These are phyloP conservation scores for Bradypodion ventrale DNA, from an alignment of 2,797 vertebrate species.

Conservation along the genomic window DNA sequence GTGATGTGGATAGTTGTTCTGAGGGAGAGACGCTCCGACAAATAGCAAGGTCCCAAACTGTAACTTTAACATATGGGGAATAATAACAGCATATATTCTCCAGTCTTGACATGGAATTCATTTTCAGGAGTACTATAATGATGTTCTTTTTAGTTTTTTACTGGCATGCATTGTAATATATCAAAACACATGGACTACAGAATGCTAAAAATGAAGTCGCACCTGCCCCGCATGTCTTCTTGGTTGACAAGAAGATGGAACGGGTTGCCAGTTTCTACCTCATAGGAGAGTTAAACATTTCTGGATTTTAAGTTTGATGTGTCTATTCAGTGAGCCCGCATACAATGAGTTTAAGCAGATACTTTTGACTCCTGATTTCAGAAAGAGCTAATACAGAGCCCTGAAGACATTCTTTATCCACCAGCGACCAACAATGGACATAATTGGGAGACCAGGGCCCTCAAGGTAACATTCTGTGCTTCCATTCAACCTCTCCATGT, in stretches of 20 bases:
- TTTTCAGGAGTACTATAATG: background rate
- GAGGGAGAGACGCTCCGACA: too few species aligned
- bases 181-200: constrained; percentile 2
- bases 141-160: background rate
- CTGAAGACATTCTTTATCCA: background rate
- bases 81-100: background rate
- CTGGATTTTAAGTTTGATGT: constrained; percentile 28
- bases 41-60: too few species aligned
- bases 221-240: constrained; percentile 22
- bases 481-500: background rate
- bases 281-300: background rate
- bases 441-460: background rate
- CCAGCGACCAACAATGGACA: too few species aligned
- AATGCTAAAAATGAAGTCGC: constrained; percentile 21
- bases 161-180: background rate
- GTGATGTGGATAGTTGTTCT: too few species aligned
- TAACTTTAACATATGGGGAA: too few species aligned
- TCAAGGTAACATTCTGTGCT: background rate
- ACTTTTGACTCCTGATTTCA: background rate
- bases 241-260: constrained; percentile 24
- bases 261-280: constrained; percentile 9
- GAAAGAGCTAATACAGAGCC: background rate
- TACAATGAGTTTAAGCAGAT: background rate
- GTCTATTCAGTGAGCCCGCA: background rate
- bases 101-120: constrained; percentile 7